phyloP scores from a whole-genome alignment of 1,140 invertebrate genomes.

The Drosophila watanabei region DNA sequence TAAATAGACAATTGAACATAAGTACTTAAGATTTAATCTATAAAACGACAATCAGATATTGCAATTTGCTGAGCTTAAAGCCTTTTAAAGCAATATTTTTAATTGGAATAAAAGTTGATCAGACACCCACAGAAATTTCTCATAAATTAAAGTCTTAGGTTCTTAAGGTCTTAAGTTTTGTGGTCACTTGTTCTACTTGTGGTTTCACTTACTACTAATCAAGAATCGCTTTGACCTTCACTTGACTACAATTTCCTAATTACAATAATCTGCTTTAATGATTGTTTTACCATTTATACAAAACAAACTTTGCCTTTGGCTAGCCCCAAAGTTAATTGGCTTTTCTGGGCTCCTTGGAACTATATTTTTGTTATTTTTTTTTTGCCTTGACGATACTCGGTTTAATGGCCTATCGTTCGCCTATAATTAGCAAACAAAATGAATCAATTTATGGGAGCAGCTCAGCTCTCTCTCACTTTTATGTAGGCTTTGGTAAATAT shows the following conservation, averaged over 20 bases:
- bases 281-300: constrained; percentile 54
- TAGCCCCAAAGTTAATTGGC: constrained; percentile 45
- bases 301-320: constrained; percentile 27
- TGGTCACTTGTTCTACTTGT: constrained; percentile 1
- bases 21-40: constrained; percentile 2
- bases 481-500: constrained; percentile 31
- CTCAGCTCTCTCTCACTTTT: constrained; percentile 17
- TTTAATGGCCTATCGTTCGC: constrained; percentile 59
- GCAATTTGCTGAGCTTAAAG: background rate
- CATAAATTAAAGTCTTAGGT: background rate
- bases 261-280: constrained; percentile 65
- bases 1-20: constrained; percentile 11
- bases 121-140: background rate
- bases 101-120: background rate
- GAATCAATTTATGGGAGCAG: constrained; percentile 42
- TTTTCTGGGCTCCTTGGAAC: background rate
- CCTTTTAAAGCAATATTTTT: background rate
- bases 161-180: background rate
- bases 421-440: constrained; percentile 63
- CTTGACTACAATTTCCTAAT: constrained; percentile 30
- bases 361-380: background rate
- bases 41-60: background rate
- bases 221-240: constrained; percentile 13
- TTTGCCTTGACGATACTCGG: constrained; percentile 35
- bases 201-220: constrained; percentile 17